Conservation (phyloP, 37 sponge, comb jelly and placozoan genomes). For the Ianthella basta region DNA sequence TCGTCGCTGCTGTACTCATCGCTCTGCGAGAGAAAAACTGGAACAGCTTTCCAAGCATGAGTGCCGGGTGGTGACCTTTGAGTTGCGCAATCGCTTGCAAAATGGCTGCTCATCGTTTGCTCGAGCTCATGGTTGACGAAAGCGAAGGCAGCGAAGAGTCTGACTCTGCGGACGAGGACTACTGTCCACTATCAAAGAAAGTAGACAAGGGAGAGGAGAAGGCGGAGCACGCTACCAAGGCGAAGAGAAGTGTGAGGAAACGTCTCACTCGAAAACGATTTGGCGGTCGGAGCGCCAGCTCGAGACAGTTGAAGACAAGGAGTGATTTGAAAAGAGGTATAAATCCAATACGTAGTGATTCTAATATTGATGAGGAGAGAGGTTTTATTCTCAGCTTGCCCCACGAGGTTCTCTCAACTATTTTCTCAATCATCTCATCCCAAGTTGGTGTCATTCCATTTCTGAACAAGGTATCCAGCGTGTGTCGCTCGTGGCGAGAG, state of each 20-base stretch:
- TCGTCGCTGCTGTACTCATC: neutral
- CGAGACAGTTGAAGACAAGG: too few species aligned
- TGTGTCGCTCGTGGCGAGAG: neutral
- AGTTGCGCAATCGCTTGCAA: neutral
- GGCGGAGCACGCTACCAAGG: neutral
- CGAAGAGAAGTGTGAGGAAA: neutral
- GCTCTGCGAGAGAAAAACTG: too few species aligned
- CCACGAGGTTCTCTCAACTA: neutral
- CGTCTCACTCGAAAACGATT: too few species aligned
- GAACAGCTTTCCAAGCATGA: too few species aligned
- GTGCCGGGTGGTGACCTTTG: too few species aligned
- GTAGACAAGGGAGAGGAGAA: neutral
- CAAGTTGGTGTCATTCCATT: constrained; percentile 1
- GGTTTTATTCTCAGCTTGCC: neutral
- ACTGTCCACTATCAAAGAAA: neutral
- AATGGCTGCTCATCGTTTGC: neutral
- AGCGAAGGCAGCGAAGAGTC: neutral
- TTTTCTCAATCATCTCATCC: neutral
- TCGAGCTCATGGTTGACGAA: neutral
- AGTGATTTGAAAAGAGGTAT: too few species aligned
- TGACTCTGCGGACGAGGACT: constrained; percentile 11
- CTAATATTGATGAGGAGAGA: too few species aligned
- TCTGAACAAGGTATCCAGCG: neutral
- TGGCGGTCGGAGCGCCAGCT: too few species aligned
- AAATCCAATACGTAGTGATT: too few species aligned